Percentiles rank a stretch among this genome's conserved stretches.
phyloP scores from a whole-genome alignment of 2,113 vertebrate species.

The Phylloscopus trochiloides region DNA sequence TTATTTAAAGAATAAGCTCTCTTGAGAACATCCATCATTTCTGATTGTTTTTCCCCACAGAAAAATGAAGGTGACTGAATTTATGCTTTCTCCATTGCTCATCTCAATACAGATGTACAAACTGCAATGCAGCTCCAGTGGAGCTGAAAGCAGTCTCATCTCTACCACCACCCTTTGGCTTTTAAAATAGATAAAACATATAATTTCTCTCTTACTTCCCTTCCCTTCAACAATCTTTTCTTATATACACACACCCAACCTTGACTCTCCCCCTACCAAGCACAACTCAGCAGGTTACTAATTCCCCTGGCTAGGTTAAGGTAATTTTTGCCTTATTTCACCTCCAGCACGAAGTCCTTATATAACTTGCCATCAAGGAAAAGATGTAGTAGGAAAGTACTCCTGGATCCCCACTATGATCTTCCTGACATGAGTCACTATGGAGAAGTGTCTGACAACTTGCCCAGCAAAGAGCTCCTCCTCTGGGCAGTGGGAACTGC shows the following conservation, averaged over 20 bases:
- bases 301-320: fast-evolving
- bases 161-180: background rate
- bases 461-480: background rate
- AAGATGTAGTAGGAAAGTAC: background rate
- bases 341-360: background rate
- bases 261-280: background rate
- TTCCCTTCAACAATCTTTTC: background rate
- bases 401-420: background rate
- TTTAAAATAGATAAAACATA: background rate
- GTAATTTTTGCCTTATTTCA: background rate
- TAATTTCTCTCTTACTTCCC: background rate
- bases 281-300: background rate
- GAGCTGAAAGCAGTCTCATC: background rate
- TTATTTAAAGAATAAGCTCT: background rate
- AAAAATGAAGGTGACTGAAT: background rate
- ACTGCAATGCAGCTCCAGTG: background rate
- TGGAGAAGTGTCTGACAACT: background rate
- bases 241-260: background rate
- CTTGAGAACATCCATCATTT: background rate
- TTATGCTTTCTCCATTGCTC: background rate
- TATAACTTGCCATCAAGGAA: background rate
- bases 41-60: fast-evolving
- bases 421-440: background rate
- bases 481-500: background rate
- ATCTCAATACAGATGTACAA: background rate